Conservation (phyloP, 2,888 invertebrate genomes). For the Drosophila helvetica region DNA sequence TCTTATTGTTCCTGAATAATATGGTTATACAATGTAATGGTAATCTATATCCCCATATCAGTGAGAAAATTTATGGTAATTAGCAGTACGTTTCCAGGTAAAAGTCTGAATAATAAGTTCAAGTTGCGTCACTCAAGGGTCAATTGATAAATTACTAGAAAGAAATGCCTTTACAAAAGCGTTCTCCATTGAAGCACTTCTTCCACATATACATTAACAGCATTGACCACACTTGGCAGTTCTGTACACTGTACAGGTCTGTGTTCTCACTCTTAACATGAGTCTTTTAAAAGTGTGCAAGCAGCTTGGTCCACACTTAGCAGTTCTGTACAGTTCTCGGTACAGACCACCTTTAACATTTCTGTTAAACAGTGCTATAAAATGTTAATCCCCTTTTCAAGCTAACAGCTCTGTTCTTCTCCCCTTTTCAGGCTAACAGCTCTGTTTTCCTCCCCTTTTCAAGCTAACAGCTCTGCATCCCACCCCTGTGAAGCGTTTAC, state of each 20-base stretch:
- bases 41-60: not conserved
- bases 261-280: not conserved
- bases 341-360: not conserved
- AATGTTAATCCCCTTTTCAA: conserved; percentile 10
- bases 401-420: conserved; percentile 14
- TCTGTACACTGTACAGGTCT: no score
- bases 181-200: not conserved
- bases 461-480: not conserved
- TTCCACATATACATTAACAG: not conserved
- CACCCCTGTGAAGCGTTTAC: conserved; percentile 10
- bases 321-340: not conserved
- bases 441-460: conserved; percentile 3
- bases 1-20: not conserved
- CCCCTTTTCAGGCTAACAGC: conserved; percentile 7
- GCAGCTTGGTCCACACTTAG: not conserved
- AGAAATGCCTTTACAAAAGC: no score
- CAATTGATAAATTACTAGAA: no score
- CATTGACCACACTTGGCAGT: not conserved
- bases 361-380: conserved; percentile 22
- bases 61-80: not conserved
- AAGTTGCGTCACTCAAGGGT: no score
- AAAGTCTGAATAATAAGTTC: not conserved
- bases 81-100: not conserved
- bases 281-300: not conserved
- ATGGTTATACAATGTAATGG: not conserved